These are phyloP conservation scores for Aviceda subcristata DNA, from an alignment of 2,113 vertebrate species.

Conservation along the genomic window DNA sequence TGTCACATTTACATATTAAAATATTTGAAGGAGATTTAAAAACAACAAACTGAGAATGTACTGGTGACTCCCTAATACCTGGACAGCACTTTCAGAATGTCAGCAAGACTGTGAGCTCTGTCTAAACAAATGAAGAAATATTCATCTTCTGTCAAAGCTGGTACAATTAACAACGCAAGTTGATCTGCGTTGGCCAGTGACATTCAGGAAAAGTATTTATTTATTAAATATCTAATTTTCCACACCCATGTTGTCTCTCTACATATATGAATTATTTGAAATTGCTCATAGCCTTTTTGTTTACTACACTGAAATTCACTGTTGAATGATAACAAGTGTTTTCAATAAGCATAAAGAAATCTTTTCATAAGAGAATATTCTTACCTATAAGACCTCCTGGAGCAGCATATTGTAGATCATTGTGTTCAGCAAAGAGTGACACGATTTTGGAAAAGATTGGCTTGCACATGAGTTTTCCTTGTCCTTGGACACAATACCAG, in stretches of 20 bases:
- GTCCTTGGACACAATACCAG: slow-evolving; percentile 98
- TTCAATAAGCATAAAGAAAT: not conserved
- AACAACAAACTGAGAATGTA: not conserved
- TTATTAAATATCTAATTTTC: not conserved
- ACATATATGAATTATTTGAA: not conserved
- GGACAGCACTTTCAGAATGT: not conserved
- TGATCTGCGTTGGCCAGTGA: not conserved
- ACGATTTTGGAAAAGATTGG: slow-evolving; percentile 99
- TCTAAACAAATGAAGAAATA: not conserved
- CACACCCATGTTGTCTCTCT: not conserved
- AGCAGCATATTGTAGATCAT: slow-evolving; percentile 95
- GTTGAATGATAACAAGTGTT: not conserved
- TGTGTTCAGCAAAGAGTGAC: slow-evolving; percentile 96
- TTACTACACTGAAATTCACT: not conserved
- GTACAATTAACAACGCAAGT: not conserved
- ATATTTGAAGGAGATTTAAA: not conserved
- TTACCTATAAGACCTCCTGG: slow-evolving; percentile 96
- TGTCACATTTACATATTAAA: not conserved
- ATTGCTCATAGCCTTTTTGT: not conserved
- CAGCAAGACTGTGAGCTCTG: not conserved
- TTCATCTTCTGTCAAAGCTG: not conserved
- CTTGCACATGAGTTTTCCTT: slow-evolving; percentile 99
- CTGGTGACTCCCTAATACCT: not conserved
- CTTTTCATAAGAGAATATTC: not conserved
- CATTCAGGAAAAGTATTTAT: not conserved